phyloP scores from a whole-genome alignment of 2,113 vertebrate genomes.

The Bettongia penicillata region DNA sequence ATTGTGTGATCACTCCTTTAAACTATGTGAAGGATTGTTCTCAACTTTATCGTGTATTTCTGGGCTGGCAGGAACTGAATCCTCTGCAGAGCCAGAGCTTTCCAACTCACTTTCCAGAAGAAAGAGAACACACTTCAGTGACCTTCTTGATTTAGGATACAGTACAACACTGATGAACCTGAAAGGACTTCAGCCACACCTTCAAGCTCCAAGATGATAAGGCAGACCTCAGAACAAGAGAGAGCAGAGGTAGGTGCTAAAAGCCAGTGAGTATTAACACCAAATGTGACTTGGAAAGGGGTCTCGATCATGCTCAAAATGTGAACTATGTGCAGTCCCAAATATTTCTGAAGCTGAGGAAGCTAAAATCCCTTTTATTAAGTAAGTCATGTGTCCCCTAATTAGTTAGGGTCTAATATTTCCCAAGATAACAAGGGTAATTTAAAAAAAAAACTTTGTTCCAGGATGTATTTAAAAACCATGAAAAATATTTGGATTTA shows the following conservation, averaged over 20 bases:
- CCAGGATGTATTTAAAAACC: conserved; percentile 21
- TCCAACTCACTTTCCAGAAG: background rate
- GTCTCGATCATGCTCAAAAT: conserved; percentile 29
- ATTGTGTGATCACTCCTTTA: conserved; percentile 14
- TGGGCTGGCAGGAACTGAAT: conserved; percentile 8
- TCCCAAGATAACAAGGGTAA: background rate
- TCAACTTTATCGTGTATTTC: conserved; percentile 37
- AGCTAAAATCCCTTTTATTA: conserved; percentile 54
- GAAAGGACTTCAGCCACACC: background rate
- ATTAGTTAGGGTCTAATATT: conserved; percentile 36
- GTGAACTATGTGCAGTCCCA: conserved; percentile 18
- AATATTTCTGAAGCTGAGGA: conserved; percentile 38
- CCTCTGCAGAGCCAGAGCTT: background rate
- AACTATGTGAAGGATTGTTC: background rate
- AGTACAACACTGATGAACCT: background rate
- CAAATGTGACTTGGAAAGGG: conserved; percentile 38
- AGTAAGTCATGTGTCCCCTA: conserved; percentile 34
- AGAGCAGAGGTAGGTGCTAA: conserved; percentile 1
- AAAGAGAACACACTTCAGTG: background rate
- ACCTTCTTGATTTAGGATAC: conserved; percentile 14
- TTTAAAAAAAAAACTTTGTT: background rate
- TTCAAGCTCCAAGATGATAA: conserved; percentile 5
- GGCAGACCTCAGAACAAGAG: conserved; percentile 43
- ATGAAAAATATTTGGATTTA: conserved; percentile 43
- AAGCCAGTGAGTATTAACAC: background rate